These are phyloP conservation scores for Lethenteron reissneri DNA, from an alignment of 2,113 vertebrate genomes.

Conservation along the genomic window DNA sequence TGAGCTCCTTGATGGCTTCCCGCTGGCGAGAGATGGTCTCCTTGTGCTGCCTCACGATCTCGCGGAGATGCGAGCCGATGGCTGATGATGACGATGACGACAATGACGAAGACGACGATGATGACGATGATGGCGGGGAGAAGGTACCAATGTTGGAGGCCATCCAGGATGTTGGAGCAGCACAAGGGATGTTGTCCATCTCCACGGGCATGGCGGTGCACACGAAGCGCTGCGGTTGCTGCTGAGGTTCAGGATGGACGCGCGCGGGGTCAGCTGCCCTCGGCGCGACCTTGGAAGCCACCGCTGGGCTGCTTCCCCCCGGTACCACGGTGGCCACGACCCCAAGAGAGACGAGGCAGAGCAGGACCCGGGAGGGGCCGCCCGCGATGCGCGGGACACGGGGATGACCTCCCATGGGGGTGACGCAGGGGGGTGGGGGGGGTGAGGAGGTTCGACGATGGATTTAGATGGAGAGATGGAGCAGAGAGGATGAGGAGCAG, in stretches of 20 bases:
- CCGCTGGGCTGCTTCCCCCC: constrained; percentile 33
- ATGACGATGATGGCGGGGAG: no score
- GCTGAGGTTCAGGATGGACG: no score
- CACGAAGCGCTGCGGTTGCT: constrained; percentile 35
- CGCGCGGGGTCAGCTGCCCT: no score
- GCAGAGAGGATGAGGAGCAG: not conserved
- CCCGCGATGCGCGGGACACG: constrained; percentile 5
- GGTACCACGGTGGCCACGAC: constrained; percentile 45
- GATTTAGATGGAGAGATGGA: not conserved
- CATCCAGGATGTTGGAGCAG: no score
- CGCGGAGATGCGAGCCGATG: constrained; percentile 65
- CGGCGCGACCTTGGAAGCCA: no score
- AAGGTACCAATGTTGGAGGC: no score
- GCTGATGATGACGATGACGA: constrained; percentile 11
- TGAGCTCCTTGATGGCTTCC: constrained; percentile 79
- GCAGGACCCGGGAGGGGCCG: constrained; percentile 2
- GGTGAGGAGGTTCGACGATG: not conserved
- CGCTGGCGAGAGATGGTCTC: constrained; percentile 86
- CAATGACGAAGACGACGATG: no score
- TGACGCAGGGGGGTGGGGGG: not conserved
- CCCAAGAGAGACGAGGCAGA: constrained; percentile 22
- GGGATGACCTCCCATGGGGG: not conserved
- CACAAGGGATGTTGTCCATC: constrained; percentile 32
- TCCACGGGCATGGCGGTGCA: constrained; percentile 94
- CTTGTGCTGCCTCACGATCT: constrained; percentile 83